These are phyloP conservation scores for Luehdorfia chinensis DNA, from an alignment of 1,140 invertebrate species.

Conservation along the genomic window DNA sequence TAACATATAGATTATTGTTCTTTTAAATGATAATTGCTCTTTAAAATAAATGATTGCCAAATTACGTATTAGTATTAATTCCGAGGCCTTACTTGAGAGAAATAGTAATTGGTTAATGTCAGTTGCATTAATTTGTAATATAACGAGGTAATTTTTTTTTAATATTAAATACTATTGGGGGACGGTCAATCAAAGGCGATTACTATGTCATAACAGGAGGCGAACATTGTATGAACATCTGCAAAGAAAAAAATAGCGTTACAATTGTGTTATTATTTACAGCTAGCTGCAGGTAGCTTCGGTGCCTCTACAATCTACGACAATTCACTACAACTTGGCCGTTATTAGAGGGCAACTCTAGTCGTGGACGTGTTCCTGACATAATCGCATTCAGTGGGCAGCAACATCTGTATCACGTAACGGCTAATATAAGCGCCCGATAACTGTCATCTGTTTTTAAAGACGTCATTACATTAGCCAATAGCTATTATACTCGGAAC, in stretches of 20 bases:
- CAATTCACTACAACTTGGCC: conserved; percentile 51
- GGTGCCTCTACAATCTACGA: conserved; percentile 63
- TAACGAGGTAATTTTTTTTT: no score
- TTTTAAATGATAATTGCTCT: no score
- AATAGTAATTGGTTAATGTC: no score
- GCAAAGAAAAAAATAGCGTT: conserved; percentile 31
- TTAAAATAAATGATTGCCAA: no score
- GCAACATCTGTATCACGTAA: neutral
- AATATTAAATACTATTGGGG: no score
- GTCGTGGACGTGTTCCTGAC: conserved; percentile 51
- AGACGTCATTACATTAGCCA: neutral
- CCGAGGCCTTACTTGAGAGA: no score
- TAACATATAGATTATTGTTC: no score
- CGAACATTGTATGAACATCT: neutral
- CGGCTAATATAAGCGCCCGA: neutral
- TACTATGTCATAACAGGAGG: no score
- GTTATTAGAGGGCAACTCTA: conserved; percentile 70
- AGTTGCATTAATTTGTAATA: no score
- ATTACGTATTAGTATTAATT: no score
- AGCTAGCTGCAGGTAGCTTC: conserved; percentile 40
- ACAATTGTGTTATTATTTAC: conserved; percentile 68
- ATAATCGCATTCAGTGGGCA: conserved; percentile 44
- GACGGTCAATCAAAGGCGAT: no score
- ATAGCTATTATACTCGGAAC: neutral
- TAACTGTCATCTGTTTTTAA: neutral